Evolutionary conservation across 2,113 vertebrate genomes (phyloP), one percentile per base, ranked within the genome.

Genomic region (Tilapia sparmanii): DNA sequence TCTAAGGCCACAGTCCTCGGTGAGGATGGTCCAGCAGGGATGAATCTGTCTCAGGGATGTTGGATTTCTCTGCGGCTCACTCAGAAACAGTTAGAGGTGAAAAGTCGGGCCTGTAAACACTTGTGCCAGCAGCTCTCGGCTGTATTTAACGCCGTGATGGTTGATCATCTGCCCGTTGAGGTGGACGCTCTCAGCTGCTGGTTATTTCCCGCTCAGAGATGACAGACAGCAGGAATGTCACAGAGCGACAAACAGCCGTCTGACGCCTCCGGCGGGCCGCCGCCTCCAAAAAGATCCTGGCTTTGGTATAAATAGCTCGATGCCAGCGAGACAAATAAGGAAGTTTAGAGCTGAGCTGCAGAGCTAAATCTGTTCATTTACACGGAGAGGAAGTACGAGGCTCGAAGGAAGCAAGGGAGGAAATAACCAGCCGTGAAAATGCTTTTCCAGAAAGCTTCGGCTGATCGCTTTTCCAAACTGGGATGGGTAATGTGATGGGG

Each of bases 271-370:
- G 59, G 0, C 31, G 2, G 33, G n/a, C 33, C 29, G 54, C 29
- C 10, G 16, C 55, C 84, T 15, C 84, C 79, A 87, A 86, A 90
- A 90, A 87, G 82, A 93, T 79, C 87, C 35, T 59, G 2, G 82
- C 90, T 91, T 61, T 76, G 42, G 90, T 96, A 96, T 92, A 95
- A 96, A 96, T 96, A 96, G 94, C 92, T 91, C 87, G 59, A 73
- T 90, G 85, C 88, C 88, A 22, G 84, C 85, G 10, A 61, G 93
- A 93, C 95, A 94, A 95, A 94, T 94, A 95, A 93, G 94, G 91
- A 94, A 91, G 90, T 91, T 94, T 81, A 52, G 9, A 86, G 88
- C 61, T 31, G 59, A 81, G 78, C 80, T 61, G 81, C 54, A 0
- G 84, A 82, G 92, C 94, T 96, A 95, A 95, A 93, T 91, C 19